Base-by-base conservation (phyloP, 1,140 invertebrate species). In the Hylaeus anthracinus region DNA sequence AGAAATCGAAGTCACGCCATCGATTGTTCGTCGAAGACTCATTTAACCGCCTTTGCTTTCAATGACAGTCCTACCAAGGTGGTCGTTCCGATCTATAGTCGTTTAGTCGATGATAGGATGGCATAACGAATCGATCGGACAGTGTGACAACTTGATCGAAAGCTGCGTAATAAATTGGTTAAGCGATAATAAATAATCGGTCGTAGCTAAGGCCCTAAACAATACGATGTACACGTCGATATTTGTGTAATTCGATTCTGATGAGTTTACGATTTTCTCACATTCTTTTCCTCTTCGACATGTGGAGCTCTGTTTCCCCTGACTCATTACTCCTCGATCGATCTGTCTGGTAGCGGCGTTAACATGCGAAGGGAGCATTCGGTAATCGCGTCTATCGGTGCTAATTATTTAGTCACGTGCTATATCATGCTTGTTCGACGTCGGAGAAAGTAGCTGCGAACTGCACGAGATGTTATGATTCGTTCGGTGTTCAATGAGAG, bases 361-460 rank as follows among this genome's bases (percentile, higher is more conserved):
- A 72, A 79, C 48, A 15, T 26, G 67, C 64, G 43, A 61, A 72
- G 48, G n/a, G 15, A 55, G 58, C 48, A 60, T 72, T 65, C 45
- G 72, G 76, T 45, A 65, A 53, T 79, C 76, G 67, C 41, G 60
- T 79, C 51, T 51, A 79, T 72, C 69, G 69, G 1, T 26, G 76
- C 51, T 79, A 79, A 79, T 79, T 79, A 65, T 72, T 79, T 72
- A 67, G 60, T 79, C 76, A 65, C 58, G 76, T 67, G 56, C 58
- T 55, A 79, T 55, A 79, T 79, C 67, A 64, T 37, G 67, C 53
- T 78, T 71, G 75, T 53, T 48, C 76, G 48, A 79, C 60, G 45
- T 12, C 60, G 51, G 76, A 64, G 76, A 79, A 79, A 79, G 67
- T 53, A 55, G n/a, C 61, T 6, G 48, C 48, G 37, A 26, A 63